These are phyloP conservation scores for Galeopsomyia nigrocyanea DNA, from an alignment of 2,888 invertebrate genomes.

Conservation along the genomic window DNA sequence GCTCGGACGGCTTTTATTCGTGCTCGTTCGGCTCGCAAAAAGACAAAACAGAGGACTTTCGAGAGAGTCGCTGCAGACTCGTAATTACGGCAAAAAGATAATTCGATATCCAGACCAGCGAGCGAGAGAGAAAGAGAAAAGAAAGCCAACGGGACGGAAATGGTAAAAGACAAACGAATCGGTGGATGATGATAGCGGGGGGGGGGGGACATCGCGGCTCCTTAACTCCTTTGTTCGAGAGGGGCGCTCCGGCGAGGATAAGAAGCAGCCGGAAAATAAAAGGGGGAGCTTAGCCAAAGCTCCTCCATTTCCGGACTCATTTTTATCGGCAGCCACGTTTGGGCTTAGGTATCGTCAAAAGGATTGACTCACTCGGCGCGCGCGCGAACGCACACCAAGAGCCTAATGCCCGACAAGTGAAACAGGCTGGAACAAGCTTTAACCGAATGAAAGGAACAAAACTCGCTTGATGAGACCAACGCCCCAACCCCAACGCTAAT, in stretches of 20 bases:
- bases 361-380: slow-evolving; percentile 25
- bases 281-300: not conserved
- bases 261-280: slow-evolving; percentile 14
- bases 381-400: no score
- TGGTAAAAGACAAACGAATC: slow-evolving; percentile 19
- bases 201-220: slow-evolving; percentile 2
- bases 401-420: no score
- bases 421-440: no score
- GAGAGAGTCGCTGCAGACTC: no score
- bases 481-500: no score
- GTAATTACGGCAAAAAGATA: no score
- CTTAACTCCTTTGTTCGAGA: slow-evolving; percentile 32
- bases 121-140: not conserved
- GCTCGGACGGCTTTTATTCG: no score
- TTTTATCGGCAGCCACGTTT: slow-evolving; percentile 23
- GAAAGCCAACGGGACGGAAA: not conserved
- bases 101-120: slow-evolving; percentile 3
- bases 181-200: slow-evolving; percentile 1
- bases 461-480: no score
- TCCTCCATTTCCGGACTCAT: slow-evolving; percentile 30
- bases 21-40: no score
- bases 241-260: slow-evolving; percentile 18
- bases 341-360: slow-evolving; percentile 18
- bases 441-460: no score
- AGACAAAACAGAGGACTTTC: no score